phyloP scores from a whole-genome alignment of 1,140 invertebrate species.

The Tetranychus urticae region DNA sequence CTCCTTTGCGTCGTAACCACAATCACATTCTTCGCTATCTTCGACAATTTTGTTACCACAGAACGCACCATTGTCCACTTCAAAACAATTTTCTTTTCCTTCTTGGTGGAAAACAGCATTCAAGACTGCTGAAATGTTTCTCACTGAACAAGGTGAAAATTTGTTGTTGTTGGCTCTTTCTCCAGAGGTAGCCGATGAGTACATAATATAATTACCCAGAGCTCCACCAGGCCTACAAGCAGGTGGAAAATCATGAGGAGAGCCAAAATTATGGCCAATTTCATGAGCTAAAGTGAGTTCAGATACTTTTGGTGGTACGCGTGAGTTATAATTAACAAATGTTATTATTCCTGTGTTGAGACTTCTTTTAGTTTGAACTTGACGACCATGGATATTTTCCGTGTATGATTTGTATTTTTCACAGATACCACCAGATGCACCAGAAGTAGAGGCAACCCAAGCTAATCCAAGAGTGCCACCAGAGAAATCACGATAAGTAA shows the following conservation, averaged over 20 bases:
- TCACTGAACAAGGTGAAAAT: slow-evolving; percentile 73
- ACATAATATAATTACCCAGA: slow-evolving; percentile 67
- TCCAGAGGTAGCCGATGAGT: slow-evolving; percentile 78
- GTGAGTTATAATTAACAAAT: slow-evolving; percentile 92
- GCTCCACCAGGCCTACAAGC: slow-evolving; percentile 68
- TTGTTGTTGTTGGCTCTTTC: slow-evolving; percentile 81
- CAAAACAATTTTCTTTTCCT: slow-evolving; percentile 86
- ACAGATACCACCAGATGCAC: slow-evolving; percentile 91
- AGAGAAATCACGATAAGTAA: slow-evolving; percentile 89
- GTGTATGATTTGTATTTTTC: slow-evolving; percentile 94
- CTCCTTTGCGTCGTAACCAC: slow-evolving; percentile 79
- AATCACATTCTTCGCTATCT: slow-evolving; percentile 91
- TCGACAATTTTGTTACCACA: slow-evolving; percentile 98
- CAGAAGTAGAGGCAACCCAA: slow-evolving; percentile 89
- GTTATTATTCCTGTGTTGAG: slow-evolving; percentile 98
- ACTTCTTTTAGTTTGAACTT: slow-evolving; percentile 73
- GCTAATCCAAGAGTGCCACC: slow-evolving; percentile 87
- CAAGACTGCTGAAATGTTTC: slow-evolving; percentile 81
- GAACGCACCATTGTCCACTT: slow-evolving; percentile 70
- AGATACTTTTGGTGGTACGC: slow-evolving; percentile 86
- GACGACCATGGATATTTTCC: slow-evolving; percentile 72
- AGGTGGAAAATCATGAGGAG: slow-evolving; percentile 83
- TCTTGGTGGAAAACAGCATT: slow-evolving; percentile 57
- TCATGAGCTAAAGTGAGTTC: slow-evolving; percentile 94
- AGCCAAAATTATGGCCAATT: slow-evolving; percentile 98